Conservation (phyloP, 2,888 invertebrate species). For the Amblyteles armatorius region DNA sequence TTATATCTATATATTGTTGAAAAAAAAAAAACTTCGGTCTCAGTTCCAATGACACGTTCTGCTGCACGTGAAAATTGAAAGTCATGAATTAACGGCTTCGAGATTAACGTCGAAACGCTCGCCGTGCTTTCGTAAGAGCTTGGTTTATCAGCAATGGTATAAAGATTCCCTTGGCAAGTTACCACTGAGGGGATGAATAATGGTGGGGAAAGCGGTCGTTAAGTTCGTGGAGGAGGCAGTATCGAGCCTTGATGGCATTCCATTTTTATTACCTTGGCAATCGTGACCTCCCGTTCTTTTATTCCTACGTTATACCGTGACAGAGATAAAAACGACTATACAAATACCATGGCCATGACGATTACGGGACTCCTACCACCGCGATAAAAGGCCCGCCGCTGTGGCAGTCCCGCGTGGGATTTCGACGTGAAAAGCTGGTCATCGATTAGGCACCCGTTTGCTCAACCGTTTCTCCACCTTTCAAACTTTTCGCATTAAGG, state of each 20-base stretch:
- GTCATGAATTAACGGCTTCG: neutral
- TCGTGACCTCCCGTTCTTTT: slow-evolving; percentile 26
- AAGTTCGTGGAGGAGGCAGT: slow-evolving; percentile 21
- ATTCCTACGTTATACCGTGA: slow-evolving; percentile 9
- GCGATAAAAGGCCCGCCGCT: slow-evolving; percentile 37
- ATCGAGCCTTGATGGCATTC: slow-evolving; percentile 36
- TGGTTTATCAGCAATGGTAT: slow-evolving; percentile 17
- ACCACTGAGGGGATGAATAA: slow-evolving; percentile 14
- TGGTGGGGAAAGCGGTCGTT: slow-evolving; percentile 15
- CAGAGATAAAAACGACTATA: slow-evolving; percentile 35
- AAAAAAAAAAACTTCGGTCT: neutral
- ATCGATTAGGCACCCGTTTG: slow-evolving; percentile 63
- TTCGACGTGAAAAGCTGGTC: slow-evolving; percentile 47
- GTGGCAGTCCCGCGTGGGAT: slow-evolving; percentile 20
- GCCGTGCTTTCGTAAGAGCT: neutral
- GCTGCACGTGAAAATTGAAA: slow-evolving; percentile 6
- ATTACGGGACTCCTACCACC: slow-evolving; percentile 38
- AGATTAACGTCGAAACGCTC: neutral
- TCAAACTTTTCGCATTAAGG: slow-evolving; percentile 76
- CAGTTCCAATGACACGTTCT: neutral
- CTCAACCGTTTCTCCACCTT: slow-evolving; percentile 69
- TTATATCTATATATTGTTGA: neutral
- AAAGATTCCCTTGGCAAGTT: slow-evolving; percentile 21
- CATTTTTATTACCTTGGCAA: slow-evolving; percentile 48
- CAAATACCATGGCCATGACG: slow-evolving; percentile 38